Conservation (phyloP, 1,140 invertebrate species). For the Heliconius eleuchia region DNA sequence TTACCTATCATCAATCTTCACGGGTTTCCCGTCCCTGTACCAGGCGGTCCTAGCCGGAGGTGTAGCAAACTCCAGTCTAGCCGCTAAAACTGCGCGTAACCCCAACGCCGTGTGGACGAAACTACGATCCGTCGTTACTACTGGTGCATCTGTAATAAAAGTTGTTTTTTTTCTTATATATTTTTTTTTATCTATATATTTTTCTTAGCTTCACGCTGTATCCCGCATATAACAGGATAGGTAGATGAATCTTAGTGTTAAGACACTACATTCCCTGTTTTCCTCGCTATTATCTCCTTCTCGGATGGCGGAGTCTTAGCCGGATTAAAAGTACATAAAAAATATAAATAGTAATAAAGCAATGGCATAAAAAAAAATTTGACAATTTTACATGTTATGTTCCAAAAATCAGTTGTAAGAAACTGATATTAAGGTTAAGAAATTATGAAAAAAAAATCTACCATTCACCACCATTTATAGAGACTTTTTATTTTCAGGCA, state of each 20-base stretch:
- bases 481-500: no score
- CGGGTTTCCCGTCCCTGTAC: conserved; percentile 82
- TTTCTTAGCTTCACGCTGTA: background rate
- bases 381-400: no score
- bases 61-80: conserved; percentile 84
- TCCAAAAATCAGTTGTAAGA: no score
- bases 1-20: conserved; percentile 81
- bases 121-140: conserved; percentile 82
- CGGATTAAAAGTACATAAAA: no score
- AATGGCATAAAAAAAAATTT: no score
- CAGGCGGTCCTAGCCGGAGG: conserved; percentile 85
- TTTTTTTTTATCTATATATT: no score
- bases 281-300: background rate
- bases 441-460: no score
- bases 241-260: background rate
- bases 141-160: conserved; percentile 84
- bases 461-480: no score
- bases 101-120: conserved; percentile 88
- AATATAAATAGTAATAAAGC: no score
- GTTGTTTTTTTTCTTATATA: background rate
- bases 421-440: no score
- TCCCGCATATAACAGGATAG: background rate
- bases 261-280: background rate
- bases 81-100: conserved; percentile 85
- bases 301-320: no score